Conservation (phyloP, 2,888 invertebrate genomes). For the Eurytoma adleriae region DNA sequence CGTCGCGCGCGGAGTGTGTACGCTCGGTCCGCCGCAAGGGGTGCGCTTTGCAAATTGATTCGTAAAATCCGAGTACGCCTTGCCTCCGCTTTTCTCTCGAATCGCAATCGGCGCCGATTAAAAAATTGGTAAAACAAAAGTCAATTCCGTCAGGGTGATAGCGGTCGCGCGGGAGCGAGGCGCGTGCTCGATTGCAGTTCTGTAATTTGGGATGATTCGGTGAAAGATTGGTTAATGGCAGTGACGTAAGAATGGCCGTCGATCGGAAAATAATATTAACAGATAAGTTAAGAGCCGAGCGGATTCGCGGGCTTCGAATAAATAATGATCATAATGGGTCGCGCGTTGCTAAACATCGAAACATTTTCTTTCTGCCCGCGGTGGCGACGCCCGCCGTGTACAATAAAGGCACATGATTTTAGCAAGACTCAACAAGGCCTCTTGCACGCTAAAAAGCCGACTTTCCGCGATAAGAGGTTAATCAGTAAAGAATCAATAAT, state of each 20-base stretch:
- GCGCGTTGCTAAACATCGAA: slow-evolving; percentile 15
- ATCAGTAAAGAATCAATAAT: slow-evolving; percentile 47
- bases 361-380: slow-evolving; percentile 13
- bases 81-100: too few relatives aligned
- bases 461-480: slow-evolving; percentile 19
- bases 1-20: neutral
- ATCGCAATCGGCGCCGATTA: too few relatives aligned
- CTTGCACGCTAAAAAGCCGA: slow-evolving; percentile 29
- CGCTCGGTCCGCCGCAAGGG: neutral
- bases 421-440: slow-evolving; percentile 49
- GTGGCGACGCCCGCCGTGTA: neutral
- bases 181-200: too few relatives aligned
- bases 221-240: neutral
- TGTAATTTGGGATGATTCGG: too few relatives aligned
- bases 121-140: too few relatives aligned
- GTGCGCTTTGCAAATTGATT: too few relatives aligned
- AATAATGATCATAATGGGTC: slow-evolving; percentile 30
- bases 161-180: too few relatives aligned
- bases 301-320: slow-evolving; percentile 25
- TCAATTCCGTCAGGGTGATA: too few relatives aligned
- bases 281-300: slow-evolving; percentile 10
- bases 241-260: neutral
- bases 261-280: slow-evolving; percentile 13
- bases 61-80: too few relatives aligned
- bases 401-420: slow-evolving; percentile 38